These are phyloP conservation scores for Chaetops frenatus DNA, from an alignment of 2,113 vertebrate genomes.

Conservation along the genomic window DNA sequence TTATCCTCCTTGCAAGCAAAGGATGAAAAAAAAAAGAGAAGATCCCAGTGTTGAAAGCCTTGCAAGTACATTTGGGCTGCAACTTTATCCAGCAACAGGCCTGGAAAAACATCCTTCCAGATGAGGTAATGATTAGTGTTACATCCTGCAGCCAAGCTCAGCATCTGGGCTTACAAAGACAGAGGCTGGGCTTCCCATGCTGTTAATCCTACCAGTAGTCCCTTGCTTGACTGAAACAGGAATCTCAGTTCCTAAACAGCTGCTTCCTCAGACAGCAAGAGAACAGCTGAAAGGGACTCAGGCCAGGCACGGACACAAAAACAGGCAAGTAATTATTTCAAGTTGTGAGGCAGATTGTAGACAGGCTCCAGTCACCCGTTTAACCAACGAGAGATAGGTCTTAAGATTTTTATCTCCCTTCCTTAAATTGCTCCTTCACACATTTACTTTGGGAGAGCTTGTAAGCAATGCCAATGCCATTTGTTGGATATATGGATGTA, in stretches of 20 bases:
- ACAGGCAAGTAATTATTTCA: background rate
- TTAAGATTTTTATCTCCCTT: background rate
- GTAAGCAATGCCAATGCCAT: background rate
- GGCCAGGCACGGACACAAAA: background rate
- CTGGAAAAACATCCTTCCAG: conserved; percentile 27
- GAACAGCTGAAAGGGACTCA: conserved; percentile 32
- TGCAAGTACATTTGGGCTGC: background rate
- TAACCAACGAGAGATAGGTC: background rate
- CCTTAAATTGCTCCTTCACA: background rate
- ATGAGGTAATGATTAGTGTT: conserved; percentile 20
- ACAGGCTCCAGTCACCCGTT: background rate
- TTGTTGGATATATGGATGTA: background rate
- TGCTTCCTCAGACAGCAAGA: background rate
- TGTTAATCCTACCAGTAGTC: conserved; percentile 29
- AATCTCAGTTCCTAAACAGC: conserved; percentile 29
- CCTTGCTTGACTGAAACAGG: conserved; percentile 7
- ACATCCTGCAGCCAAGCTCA: conserved; percentile 20
- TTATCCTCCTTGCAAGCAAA: background rate
- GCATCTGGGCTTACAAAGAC: conserved; percentile 26
- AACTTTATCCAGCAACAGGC: background rate
- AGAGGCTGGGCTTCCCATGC: background rate
- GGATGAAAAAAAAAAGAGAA: background rate
- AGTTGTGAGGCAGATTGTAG: background rate
- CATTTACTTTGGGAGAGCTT: background rate
- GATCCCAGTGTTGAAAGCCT: background rate